phyloP scores from a whole-genome alignment of 2,113 vertebrate species.

The Salminus brasiliensis region DNA sequence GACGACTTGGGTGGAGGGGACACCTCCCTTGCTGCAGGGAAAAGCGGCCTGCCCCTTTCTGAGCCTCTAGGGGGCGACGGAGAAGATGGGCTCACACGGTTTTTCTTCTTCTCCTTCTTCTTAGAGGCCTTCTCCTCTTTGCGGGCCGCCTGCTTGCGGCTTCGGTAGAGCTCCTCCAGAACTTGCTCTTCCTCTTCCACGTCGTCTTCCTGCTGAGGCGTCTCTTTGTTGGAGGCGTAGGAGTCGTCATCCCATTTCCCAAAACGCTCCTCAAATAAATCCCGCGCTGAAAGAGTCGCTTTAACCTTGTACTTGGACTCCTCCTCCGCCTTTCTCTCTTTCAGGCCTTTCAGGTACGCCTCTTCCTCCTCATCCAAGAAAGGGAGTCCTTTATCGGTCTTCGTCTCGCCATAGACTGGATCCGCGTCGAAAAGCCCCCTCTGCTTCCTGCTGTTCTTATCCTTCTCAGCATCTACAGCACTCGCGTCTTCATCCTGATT shows the following conservation, averaged over 20 bases:
- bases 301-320: slow-evolving; percentile 82
- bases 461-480: slow-evolving; percentile 65
- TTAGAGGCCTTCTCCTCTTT: slow-evolving; percentile 90
- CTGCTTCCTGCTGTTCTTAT: slow-evolving; percentile 83
- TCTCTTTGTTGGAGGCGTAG: slow-evolving; percentile 84
- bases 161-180: slow-evolving; percentile 85
- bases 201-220: slow-evolving; percentile 80
- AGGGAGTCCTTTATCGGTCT: slow-evolving; percentile 83
- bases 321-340: slow-evolving; percentile 83
- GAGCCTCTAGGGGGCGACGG: slow-evolving; percentile 71
- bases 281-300: slow-evolving; percentile 77
- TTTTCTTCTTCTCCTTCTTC: slow-evolving; percentile 88
- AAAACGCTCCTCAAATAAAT: slow-evolving; percentile 78
- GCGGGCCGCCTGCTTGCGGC: slow-evolving; percentile 88
- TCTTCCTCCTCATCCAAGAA: slow-evolving; percentile 81
- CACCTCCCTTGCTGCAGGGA: slow-evolving; percentile 77
- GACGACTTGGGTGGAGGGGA: slow-evolving; percentile 72
- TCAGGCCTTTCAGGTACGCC: slow-evolving; percentile 85
- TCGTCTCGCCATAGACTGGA: slow-evolving; percentile 64
- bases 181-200: slow-evolving; percentile 78
- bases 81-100: slow-evolving; percentile 77
- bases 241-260: slow-evolving; percentile 91
- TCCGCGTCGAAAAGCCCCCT: slow-evolving; percentile 78
- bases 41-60: slow-evolving; percentile 80
- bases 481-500: slow-evolving; percentile 75